Conservation (phyloP, 1,140 invertebrate genomes). For the Polyergus mexicanus region DNA sequence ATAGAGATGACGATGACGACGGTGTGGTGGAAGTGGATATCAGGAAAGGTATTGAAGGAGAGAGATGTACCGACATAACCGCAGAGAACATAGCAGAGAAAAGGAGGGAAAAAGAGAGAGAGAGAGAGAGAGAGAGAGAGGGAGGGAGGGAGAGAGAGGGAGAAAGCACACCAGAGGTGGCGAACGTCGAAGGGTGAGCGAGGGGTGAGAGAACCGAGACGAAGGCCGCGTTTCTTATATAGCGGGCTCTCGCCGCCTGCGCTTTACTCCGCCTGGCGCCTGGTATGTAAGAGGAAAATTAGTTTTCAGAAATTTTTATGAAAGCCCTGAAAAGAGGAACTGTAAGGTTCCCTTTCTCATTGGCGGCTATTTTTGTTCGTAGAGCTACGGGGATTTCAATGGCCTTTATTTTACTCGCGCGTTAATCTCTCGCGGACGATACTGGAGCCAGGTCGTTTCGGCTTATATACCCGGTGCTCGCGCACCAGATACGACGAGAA, state of each 20-base stretch:
- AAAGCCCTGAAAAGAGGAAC: conserved; percentile 84
- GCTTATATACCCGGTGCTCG: conserved; percentile 57
- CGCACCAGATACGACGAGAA: conserved; percentile 51
- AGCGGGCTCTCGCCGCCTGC: conserved; percentile 33
- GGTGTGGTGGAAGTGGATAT: conserved; percentile 39
- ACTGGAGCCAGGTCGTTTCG: conserved; percentile 54
- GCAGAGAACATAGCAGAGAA: neutral
- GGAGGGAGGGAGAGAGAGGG: conserved; percentile 21
- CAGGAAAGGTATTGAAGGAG: conserved; percentile 45
- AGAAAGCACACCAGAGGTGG: conserved; percentile 31
- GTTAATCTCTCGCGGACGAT: conserved; percentile 78
- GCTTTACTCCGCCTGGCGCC: conserved; percentile 70
- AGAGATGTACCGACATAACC: conserved; percentile 27
- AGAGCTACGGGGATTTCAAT: conserved; percentile 80
- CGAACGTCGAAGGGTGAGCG: conserved; percentile 64
- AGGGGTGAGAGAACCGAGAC: conserved; percentile 51
- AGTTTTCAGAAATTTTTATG: conserved; percentile 86
- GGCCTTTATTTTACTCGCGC: conserved; percentile 84
- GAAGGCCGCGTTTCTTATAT: conserved; percentile 73
- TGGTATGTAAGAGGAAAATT: conserved; percentile 82
- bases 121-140: conserved; percentile 28
- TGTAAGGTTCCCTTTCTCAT: conserved; percentile 85
- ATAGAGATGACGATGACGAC: conserved; percentile 49
- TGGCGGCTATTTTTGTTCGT: conserved; percentile 85
- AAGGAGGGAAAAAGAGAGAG: neutral